Evolutionary conservation across 2,888 invertebrate genomes (phyloP).

Genomic region (Charanyca ferruginea): DNA sequence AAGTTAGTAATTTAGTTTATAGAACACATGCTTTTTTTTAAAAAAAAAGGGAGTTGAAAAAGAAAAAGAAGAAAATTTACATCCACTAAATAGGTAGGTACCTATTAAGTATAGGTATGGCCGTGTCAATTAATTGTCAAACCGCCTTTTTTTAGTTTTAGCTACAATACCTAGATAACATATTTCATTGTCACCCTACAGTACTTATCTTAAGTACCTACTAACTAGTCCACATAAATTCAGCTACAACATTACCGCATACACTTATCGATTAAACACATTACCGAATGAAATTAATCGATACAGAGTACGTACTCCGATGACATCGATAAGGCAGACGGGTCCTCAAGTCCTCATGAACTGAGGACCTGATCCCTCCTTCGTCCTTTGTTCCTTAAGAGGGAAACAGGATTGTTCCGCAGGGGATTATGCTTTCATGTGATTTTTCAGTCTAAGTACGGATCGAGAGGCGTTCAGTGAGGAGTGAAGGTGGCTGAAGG

Average conservation of each 20-base stretch:
- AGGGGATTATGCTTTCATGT: slow-evolving; percentile 75
- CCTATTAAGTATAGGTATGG: no score
- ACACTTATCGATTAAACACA: slow-evolving; percentile 49
- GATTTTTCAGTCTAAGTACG: slow-evolving; percentile 74
- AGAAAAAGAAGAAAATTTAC: no score
- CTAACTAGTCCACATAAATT: slow-evolving; percentile 9
- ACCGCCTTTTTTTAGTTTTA: background rate
- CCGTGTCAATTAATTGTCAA: no score
- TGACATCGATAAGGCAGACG: slow-evolving; percentile 74
- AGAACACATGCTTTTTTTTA: no score
- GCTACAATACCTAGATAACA: background rate
- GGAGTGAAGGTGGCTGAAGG: slow-evolving; percentile 53
- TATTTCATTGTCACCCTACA: background rate
- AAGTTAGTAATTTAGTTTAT: no score
- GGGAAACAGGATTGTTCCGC: slow-evolving; percentile 76
- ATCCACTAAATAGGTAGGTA: no score
- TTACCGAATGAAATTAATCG: slow-evolving; percentile 62
- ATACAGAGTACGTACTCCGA: slow-evolving; percentile 62
- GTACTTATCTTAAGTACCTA: slow-evolving; percentile 13
- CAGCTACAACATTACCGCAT: background rate
- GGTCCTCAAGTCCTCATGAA: slow-evolving; percentile 39
- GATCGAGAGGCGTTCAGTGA: slow-evolving; percentile 64
- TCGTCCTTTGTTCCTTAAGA: slow-evolving; percentile 66
- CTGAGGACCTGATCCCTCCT: slow-evolving; percentile 61
- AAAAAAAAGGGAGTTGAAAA: no score